Conservation (phyloP, 1,140 invertebrate species). For the Tachypleus tridentatus region DNA sequence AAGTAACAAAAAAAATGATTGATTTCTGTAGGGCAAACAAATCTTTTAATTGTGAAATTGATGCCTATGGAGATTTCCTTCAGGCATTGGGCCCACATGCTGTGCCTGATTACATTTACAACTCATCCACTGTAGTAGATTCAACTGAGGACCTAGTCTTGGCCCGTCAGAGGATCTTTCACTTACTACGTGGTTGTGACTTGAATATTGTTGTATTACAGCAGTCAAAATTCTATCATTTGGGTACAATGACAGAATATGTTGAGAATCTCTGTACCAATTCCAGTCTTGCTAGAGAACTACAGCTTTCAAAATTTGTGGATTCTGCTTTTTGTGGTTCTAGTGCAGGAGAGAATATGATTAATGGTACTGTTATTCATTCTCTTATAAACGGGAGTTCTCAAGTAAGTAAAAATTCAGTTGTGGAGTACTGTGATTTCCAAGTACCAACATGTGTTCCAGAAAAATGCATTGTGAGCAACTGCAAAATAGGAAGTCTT, state of each 20-base stretch:
- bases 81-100: conserved; percentile 34
- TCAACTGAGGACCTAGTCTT: conserved; percentile 25
- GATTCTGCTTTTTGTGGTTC: background rate
- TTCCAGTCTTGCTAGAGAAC: conserved; percentile 26
- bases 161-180: conserved; percentile 23
- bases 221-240: conserved; percentile 38
- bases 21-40: conserved; percentile 28
- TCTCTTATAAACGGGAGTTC: conserved; percentile 13
- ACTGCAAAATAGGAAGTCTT: conserved; percentile 26
- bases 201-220: conserved; percentile 34
- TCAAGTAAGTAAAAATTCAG: conserved; percentile 10
- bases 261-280: conserved; percentile 32
- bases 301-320: conserved; percentile 22
- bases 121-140: conserved; percentile 29
- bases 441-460: conserved; percentile 27
- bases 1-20: conserved; percentile 32
- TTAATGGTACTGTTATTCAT: conserved; percentile 13
- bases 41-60: conserved; percentile 35
- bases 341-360: conserved; percentile 6
- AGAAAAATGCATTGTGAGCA: conserved; percentile 34
- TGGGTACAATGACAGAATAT: conserved; percentile 39
- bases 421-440: conserved; percentile 37
- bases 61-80: conserved; percentile 41
- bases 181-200: conserved; percentile 27
- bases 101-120: conserved; percentile 28